Percentiles rank a stretch among this genome's conserved stretches.
These are phyloP conservation scores for Tupaia chinensis DNA, from an alignment of 2,113 vertebrate genomes.

Conservation along the genomic window DNA sequence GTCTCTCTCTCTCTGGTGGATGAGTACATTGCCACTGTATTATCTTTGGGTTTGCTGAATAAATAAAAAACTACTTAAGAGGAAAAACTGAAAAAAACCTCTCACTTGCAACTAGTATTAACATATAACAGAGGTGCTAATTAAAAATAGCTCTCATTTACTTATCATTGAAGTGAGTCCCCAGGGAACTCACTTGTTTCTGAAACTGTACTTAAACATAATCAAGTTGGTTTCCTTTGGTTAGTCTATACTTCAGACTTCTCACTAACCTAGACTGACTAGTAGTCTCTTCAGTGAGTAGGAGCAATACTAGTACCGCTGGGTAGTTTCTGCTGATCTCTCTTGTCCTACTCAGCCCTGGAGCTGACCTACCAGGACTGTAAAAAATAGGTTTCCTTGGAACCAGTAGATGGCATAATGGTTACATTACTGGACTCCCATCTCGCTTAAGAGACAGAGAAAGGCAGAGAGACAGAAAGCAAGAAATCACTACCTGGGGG, in stretches of 20 bases:
- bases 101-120: background rate
- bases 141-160: slow-evolving; percentile 6
- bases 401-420: no score
- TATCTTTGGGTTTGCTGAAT: slow-evolving; percentile 18
- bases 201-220: background rate
- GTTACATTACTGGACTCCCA: no score
- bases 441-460: no score
- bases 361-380: accelerated
- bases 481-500: no score
- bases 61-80: background rate
- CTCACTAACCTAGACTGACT: background rate
- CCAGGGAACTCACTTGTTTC: background rate
- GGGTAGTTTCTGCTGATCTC: background rate
- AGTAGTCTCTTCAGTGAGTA: background rate
- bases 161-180: background rate
- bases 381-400: background rate
- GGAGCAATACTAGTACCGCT: background rate
- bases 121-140: background rate
- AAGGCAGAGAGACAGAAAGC: no score
- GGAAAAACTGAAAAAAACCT: background rate
- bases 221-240: background rate
- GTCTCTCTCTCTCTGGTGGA: no score
- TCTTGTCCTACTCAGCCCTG: background rate
- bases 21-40: background rate
- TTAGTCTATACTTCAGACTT: background rate